These are phyloP conservation scores for Nipponacmea schrenckii DNA, from an alignment of 2,888 invertebrate species.

Conservation along the genomic window DNA sequence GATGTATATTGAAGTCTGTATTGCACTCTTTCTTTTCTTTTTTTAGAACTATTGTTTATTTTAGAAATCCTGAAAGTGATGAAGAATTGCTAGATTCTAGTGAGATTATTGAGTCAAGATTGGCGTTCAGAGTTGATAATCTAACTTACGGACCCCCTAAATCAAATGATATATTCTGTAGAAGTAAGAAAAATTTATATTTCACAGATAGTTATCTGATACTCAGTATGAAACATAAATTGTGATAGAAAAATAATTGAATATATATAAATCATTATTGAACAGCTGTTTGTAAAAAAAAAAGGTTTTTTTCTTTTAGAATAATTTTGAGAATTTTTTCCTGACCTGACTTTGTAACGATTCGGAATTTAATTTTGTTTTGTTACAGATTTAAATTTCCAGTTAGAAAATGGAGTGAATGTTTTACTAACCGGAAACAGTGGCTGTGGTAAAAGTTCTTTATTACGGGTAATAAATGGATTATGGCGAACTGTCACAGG, in stretches of 20 bases:
- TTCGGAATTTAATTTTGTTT: background rate
- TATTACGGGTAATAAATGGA: constrained; percentile 92
- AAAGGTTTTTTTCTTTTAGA: background rate
- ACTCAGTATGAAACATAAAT: too few relatives aligned
- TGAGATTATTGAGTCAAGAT: constrained; percentile 17
- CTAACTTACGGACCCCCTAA: constrained; percentile 57
- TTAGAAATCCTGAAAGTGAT: background rate
- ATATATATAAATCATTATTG: background rate
- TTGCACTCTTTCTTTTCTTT: too few relatives aligned
- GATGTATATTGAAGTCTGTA: too few relatives aligned
- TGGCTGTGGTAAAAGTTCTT: constrained; percentile 90
- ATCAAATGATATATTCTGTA: constrained; percentile 45
- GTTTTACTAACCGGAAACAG: constrained; percentile 94
- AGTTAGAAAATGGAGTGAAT: constrained; percentile 68
- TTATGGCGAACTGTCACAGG: constrained; percentile 83
- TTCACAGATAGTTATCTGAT: too few relatives aligned
- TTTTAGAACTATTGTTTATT: too few relatives aligned
- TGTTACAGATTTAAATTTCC: constrained; percentile 68
- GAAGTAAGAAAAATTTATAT: constrained; percentile 33
- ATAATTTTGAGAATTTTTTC: too few relatives aligned
- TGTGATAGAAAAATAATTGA: too few relatives aligned
- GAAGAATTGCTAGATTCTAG: constrained; percentile 18
- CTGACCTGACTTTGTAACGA: too few relatives aligned
- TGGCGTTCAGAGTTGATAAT: constrained; percentile 40
- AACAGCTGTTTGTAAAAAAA: background rate